phyloP scores from a whole-genome alignment of 2,888 invertebrate genomes.

The Pristionchus arcanus region DNA sequence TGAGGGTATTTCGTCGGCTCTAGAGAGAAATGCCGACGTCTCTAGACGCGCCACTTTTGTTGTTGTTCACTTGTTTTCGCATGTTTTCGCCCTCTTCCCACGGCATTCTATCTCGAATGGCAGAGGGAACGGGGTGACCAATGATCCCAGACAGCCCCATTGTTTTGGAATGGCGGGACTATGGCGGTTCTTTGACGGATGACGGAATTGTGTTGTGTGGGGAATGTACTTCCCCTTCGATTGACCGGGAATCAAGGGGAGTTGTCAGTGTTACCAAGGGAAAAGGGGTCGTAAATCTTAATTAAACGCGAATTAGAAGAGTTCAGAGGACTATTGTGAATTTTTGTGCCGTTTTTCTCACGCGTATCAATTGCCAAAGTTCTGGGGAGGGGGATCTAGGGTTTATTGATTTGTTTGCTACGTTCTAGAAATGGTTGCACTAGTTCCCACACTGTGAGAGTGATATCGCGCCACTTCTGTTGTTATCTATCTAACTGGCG shows the following conservation, averaged over 20 bases:
- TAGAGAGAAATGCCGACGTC: not conserved
- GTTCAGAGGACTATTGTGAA: no score
- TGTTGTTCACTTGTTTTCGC: constrained; percentile 14
- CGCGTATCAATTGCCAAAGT: no score
- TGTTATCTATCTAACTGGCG: not conserved
- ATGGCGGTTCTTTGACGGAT: not conserved
- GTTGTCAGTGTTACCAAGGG: no score
- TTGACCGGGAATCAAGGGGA: no score
- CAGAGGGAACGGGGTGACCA: not conserved
- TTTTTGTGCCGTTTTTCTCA: no score
- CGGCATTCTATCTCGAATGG: not conserved
- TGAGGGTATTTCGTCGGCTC: constrained; percentile 18
- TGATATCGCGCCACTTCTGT: not conserved
- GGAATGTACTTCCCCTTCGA: not conserved
- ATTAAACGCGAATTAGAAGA: no score
- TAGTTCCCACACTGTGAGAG: not conserved
- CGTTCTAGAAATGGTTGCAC: not conserved
- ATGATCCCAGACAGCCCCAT: not conserved
- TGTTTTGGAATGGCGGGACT: not conserved
- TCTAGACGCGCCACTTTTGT: not conserved
- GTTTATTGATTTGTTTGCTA: not conserved
- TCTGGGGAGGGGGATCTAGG: no score
- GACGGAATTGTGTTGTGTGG: not conserved
- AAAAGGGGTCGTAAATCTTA: no score
- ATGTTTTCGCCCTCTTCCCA: not conserved